Evolutionary conservation across 2,113 vertebrate species (phyloP).

Genomic region (Orthonyx spaldingii): DNA sequence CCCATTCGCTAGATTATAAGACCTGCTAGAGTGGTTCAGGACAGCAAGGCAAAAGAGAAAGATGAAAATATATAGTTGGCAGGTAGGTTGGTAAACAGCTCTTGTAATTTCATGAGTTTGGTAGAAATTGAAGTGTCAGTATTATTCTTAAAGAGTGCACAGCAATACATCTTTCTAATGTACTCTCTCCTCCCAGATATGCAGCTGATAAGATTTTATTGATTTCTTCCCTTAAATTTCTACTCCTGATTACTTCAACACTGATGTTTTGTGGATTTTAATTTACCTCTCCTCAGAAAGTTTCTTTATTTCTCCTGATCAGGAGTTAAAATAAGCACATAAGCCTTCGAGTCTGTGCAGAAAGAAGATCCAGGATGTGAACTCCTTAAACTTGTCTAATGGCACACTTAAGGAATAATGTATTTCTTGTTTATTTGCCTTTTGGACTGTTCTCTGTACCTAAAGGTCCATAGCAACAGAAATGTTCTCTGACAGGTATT

Average conservation of each 20-base stretch:
- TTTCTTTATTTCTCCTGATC: background rate
- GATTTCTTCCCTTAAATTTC: background rate
- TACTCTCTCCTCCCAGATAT: accelerated
- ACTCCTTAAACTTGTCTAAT: background rate
- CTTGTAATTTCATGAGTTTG: background rate
- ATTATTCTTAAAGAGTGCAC: background rate
- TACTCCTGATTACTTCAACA: background rate
- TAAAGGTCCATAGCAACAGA: background rate
- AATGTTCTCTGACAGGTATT: background rate
- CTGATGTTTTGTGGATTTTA: background rate
- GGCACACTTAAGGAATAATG: background rate
- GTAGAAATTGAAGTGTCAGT: background rate
- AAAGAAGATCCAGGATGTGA: background rate
- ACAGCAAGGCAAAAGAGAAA: background rate
- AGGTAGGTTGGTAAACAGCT: background rate
- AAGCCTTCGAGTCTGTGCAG: background rate
- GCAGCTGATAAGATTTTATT: background rate
- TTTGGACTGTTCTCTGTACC: background rate
- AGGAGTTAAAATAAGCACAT: too few species aligned
- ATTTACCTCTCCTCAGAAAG: background rate
- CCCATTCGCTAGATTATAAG: accelerated
- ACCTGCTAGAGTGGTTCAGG: background rate
- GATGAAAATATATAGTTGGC: background rate
- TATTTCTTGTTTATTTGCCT: background rate
- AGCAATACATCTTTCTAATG: background rate